Evolutionary conservation across 2,113 vertebrate species (phyloP).

Genomic region (Thinocorus orbignyianus): DNA sequence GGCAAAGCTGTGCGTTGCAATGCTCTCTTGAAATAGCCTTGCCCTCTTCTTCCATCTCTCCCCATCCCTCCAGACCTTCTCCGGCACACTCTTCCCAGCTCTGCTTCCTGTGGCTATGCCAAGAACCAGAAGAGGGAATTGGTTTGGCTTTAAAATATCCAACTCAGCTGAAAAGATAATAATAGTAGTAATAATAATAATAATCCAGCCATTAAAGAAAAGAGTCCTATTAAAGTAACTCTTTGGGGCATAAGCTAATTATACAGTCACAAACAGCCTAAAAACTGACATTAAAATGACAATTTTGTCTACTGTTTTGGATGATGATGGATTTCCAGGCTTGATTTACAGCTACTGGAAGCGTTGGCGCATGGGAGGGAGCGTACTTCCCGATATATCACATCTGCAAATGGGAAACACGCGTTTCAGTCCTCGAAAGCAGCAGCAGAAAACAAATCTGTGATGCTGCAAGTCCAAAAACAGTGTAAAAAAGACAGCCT

Average conservation of each 20-base stretch:
- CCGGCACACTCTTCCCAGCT: not conserved
- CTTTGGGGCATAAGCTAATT: not conserved
- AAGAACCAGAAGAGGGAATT: not conserved
- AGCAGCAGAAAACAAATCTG: not conserved
- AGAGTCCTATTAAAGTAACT: not conserved
- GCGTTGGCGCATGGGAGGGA: not conserved
- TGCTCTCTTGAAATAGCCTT: not conserved
- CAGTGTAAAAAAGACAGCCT: not conserved
- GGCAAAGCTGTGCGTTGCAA: not conserved
- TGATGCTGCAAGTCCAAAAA: not conserved
- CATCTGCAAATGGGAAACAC: not conserved
- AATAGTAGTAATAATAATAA: too few relatives aligned
- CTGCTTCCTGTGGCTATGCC: not conserved
- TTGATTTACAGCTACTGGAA: not conserved
- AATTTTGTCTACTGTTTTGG: not conserved
- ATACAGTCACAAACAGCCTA: not conserved
- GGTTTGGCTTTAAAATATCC: not conserved
- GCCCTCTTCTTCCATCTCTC: not conserved
- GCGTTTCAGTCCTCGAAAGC: not conserved
- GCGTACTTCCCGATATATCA: not conserved
- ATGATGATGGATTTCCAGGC: not conserved
- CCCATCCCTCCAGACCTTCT: not conserved
- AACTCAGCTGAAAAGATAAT: too few relatives aligned
- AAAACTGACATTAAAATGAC: not conserved
- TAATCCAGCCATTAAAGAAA: too few relatives aligned